phyloP scores from a whole-genome alignment of 1,140 invertebrate species.

The Drepana arcuata region DNA sequence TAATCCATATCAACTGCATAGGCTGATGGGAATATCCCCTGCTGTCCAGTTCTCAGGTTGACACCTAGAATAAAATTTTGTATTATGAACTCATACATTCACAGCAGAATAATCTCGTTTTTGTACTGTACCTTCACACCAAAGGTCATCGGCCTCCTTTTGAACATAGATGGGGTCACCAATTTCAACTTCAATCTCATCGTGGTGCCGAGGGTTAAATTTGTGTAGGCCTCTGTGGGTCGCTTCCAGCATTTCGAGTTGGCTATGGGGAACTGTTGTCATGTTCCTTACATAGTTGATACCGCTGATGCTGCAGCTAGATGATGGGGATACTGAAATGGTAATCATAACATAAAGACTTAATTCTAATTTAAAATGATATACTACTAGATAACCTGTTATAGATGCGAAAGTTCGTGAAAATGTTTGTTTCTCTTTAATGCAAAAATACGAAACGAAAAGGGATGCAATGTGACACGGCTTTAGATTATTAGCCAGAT shows the following conservation, averaged over 20 bases:
- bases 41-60: constrained; percentile 91
- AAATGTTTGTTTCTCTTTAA: too few species aligned
- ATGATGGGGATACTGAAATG: constrained; percentile 57
- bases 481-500: too few species aligned
- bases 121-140: constrained; percentile 89
- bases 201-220: constrained; percentile 94
- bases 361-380: too few species aligned
- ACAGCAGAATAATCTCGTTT: too few species aligned
- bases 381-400: too few species aligned
- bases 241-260: constrained; percentile 91
- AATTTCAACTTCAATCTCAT: constrained; percentile 97
- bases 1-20: constrained; percentile 97
- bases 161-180: constrained; percentile 98
- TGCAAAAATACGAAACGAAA: too few species aligned
- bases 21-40: constrained; percentile 96
- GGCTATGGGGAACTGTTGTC: constrained; percentile 81
- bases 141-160: constrained; percentile 96
- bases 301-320: constrained; percentile 70
- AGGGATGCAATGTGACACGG: too few species aligned
- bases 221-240: constrained; percentile 96
- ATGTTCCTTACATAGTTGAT: constrained; percentile 69
- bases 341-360: too few species aligned
- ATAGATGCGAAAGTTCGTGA: too few species aligned
- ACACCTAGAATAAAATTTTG: constrained; percentile 87
- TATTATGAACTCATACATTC: too few species aligned